phyloP scores from a whole-genome alignment of 2,888 invertebrate species.

The Thymelicus acteon region DNA sequence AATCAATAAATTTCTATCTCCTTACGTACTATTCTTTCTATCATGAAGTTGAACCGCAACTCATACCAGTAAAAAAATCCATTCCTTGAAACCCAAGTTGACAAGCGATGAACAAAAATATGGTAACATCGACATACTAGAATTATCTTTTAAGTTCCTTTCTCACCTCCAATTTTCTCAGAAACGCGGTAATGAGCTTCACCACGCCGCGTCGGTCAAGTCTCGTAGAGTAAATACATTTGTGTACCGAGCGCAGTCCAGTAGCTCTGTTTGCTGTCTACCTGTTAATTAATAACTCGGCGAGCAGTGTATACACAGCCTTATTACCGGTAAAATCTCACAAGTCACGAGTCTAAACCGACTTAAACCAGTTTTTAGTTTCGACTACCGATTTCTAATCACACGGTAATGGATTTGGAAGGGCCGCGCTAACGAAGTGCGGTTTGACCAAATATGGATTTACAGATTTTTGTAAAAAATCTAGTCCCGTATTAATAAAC shows the following conservation, averaged over 20 bases:
- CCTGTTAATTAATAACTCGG: constrained; percentile 84
- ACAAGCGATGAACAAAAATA: constrained; percentile 54
- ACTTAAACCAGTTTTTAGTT: constrained; percentile 70
- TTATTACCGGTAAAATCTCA: constrained; percentile 84
- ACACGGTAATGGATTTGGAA: constrained; percentile 61
- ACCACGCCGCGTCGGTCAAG: constrained; percentile 71
- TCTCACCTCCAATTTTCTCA: constrained; percentile 81
- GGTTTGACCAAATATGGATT: constrained; percentile 6
- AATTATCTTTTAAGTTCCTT: constrained; percentile 77
- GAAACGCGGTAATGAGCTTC: constrained; percentile 81
- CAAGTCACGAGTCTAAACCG: constrained; percentile 79
- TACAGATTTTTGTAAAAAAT: neutral
- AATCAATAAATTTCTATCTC: no score
- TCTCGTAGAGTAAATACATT: constrained; percentile 69
- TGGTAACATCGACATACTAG: constrained; percentile 54
- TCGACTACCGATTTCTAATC: constrained; percentile 72
- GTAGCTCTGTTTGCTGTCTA: constrained; percentile 84
- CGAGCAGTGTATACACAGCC: constrained; percentile 80
- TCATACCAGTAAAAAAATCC: constrained; percentile 27
- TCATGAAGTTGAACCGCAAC: no score
- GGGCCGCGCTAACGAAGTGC: constrained; percentile 46
- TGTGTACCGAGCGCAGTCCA: constrained; percentile 79
- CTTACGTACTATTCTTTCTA: no score
- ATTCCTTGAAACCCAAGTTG: constrained; percentile 24
- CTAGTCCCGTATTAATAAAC: no score